phyloP scores from a whole-genome alignment of 2,113 vertebrate genomes.

The Rhynchomys soricoides region DNA sequence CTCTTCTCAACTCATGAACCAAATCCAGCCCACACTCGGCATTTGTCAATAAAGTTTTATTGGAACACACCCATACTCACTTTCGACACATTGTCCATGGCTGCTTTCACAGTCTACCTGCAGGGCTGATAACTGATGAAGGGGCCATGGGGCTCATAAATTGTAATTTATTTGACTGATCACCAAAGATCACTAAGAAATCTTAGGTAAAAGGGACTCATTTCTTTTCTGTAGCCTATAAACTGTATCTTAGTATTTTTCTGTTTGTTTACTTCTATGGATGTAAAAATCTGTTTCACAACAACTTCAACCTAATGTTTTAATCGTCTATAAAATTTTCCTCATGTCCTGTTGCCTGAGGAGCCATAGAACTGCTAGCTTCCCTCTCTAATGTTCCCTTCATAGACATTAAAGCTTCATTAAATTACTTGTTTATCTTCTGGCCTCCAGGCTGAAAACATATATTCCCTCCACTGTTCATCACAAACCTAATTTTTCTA shows the following conservation, averaged over 20 bases:
- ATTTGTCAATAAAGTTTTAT: not conserved
- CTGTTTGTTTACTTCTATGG: not conserved
- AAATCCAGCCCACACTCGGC: not conserved
- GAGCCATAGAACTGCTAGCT: not conserved
- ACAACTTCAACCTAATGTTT: not conserved
- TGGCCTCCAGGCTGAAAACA: slow-evolving; percentile 12
- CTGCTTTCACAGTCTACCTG: not conserved
- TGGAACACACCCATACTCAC: not conserved
- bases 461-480: slow-evolving; percentile 53
- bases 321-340: not conserved
- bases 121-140: not conserved
- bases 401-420: slow-evolving; percentile 18
- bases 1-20: not conserved
- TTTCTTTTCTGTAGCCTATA: not conserved
- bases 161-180: not conserved
- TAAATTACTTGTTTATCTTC: slow-evolving; percentile 38
- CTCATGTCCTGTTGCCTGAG: not conserved
- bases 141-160: not conserved
- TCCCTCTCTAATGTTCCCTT: not conserved
- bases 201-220: not conserved
- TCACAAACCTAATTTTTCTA: slow-evolving; percentile 60
- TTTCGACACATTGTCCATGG: not conserved
- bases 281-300: not conserved
- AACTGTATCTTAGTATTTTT: slow-evolving; percentile 7
- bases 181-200: not conserved